Conservation (phyloP, 2,113 vertebrate genomes). For the Procavia capensis region DNA sequence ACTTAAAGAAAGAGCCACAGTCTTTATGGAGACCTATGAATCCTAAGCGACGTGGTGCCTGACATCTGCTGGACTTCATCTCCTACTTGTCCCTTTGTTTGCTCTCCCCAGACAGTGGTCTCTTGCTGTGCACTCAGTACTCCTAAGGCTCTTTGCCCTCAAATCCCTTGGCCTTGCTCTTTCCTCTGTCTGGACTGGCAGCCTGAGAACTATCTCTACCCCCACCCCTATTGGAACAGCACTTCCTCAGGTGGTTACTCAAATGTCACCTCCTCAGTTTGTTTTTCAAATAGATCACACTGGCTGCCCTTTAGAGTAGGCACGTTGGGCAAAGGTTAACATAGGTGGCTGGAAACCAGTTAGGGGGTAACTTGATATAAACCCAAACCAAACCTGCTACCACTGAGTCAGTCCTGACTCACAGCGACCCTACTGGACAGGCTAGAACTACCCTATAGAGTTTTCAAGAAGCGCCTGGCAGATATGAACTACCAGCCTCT, state of each 20-base stretch:
- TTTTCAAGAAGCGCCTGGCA: too few species aligned
- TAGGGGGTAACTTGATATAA: neutral
- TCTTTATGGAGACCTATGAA: neutral
- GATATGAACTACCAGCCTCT: too few species aligned
- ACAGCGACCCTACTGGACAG: too few species aligned
- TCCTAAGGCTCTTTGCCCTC: neutral
- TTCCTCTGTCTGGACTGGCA: neutral
- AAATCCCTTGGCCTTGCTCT: neutral
- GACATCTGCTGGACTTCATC: neutral
- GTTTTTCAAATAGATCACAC: neutral
- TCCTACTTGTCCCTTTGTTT: neutral
- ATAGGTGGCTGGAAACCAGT: neutral
- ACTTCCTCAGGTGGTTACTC: neutral
- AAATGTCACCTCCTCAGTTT: neutral
- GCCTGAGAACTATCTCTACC: neutral
- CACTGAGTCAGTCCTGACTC: too few species aligned
- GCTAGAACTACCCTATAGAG: too few species aligned
- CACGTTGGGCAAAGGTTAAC: neutral
- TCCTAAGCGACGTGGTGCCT: neutral
- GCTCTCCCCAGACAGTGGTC: neutral
- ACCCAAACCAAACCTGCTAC: too few species aligned
- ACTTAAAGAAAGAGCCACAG: neutral
- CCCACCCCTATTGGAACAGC: too few species aligned
- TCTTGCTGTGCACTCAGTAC: neutral
- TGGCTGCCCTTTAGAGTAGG: neutral